Evolutionary conservation across 2,113 vertebrate genomes (phyloP), one percentile per base, ranked within the genome.

Genomic region (Tricholaema leucomelas): DNA sequence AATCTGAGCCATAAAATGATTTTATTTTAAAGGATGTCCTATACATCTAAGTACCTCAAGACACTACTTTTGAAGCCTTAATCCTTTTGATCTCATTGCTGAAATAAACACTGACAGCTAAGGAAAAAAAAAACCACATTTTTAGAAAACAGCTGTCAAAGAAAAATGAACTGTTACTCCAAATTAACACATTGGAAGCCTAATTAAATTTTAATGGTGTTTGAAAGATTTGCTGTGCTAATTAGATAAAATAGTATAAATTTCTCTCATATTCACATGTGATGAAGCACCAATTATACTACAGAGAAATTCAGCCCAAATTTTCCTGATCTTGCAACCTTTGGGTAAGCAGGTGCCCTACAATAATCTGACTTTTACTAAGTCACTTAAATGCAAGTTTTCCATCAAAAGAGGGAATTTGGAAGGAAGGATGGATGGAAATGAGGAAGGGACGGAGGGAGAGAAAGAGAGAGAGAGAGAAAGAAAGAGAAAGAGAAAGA

Each of bases 61-160:
- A 14, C 20, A 64, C 15, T 59, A 31, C 19, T 72, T 95, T 81
- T 66, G 44, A 81, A 90, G 81, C 11, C 10, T 70, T 72, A 81
- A 85, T 75, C 35, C 9, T 94, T 25, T 63, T 74, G 46, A 85
- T 80, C 8, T 36, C 25, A 70, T 63, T 59, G 19, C 15, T 84
- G 70, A 76, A 93, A 76, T 42, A 92, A 80, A 90, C 66, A 91
- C 10, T 35, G 42, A 84, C 21, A 44, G 40, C 31, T 83, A 92
- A 74, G 55, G n/a, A n/a, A n/a, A 21, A 81, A 88, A 94, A 81
- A 52, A 35, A 60, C 7, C 11, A 20, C 42, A 59, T 54, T 83
- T 94, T 86, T 64, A 69, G 36, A 80, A 93, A 85, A 79, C 30
- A 91, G 65, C 66, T 59, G 10, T 30, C 73, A 80, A 64, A 87